These are phyloP conservation scores for Poeciliopsis occidentalis DNA, from an alignment of 2,113 vertebrate genomes.

Conservation along the genomic window DNA sequence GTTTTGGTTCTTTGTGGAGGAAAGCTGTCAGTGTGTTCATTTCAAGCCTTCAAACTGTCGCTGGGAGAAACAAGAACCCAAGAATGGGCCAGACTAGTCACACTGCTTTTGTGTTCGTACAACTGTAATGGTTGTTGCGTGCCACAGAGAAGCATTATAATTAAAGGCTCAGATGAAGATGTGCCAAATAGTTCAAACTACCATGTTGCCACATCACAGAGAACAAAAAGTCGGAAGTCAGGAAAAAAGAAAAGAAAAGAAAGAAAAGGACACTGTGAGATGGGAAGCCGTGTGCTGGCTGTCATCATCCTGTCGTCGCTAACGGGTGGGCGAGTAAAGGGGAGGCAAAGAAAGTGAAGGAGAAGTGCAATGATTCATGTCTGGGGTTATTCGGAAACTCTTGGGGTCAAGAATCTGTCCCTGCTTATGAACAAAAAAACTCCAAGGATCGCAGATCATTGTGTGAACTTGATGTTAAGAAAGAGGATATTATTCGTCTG, in stretches of 20 bases:
- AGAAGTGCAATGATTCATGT: neutral
- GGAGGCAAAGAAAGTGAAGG: conserved; percentile 10
- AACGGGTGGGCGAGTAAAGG: conserved; percentile 10
- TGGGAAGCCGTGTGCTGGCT: conserved; percentile 60
- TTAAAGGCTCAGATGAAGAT: conserved; percentile 71
- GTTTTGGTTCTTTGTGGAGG: neutral
- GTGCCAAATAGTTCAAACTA: conserved; percentile 71
- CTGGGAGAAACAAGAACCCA: conserved; percentile 25
- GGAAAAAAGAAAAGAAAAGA: conserved; percentile 32
- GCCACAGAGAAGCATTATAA: conserved; percentile 67
- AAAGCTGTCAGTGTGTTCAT: conserved; percentile 5
- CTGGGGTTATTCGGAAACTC: neutral
- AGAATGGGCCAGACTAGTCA: conserved; percentile 38
- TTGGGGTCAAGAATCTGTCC: neutral
- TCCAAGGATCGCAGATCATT: conserved; percentile 1
- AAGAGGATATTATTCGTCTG: conserved; percentile 35
- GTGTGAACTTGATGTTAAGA: conserved; percentile 31
- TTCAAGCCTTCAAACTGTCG: conserved; percentile 25
- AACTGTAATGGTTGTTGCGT: conserved; percentile 62
- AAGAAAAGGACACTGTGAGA: conserved; percentile 49
- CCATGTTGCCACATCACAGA: conserved; percentile 70
- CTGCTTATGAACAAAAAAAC: neutral
- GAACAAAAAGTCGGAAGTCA: conserved; percentile 67
- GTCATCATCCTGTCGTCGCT: conserved; percentile 51
- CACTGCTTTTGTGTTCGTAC: conserved; percentile 35